Percentiles rank a stretch among this genome's conserved stretches.
phyloP scores from a whole-genome alignment of 2,888 invertebrate species.

The Morpho achilles region DNA sequence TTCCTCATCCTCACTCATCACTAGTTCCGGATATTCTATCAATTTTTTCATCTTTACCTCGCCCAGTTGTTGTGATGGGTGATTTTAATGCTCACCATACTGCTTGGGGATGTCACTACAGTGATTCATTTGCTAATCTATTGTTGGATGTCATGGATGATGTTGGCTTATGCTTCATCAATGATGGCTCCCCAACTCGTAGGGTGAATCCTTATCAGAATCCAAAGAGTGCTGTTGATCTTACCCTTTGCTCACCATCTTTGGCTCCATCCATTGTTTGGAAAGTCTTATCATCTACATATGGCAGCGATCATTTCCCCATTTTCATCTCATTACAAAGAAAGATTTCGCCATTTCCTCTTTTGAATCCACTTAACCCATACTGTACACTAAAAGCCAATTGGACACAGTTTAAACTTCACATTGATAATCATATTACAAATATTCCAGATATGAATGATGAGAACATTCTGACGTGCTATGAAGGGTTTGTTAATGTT shows the following conservation, averaged over 20 bases:
- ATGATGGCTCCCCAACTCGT: slow-evolving; percentile 29
- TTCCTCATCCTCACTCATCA: slow-evolving; percentile 20
- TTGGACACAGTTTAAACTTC: too few species aligned
- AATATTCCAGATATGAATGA: too few species aligned
- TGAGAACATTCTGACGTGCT: too few species aligned
- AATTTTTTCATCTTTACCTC: too few species aligned
- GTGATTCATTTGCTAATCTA: slow-evolving; percentile 6
- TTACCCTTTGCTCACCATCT: slow-evolving; percentile 22
- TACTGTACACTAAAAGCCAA: too few species aligned
- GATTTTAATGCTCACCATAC: slow-evolving; percentile 22
- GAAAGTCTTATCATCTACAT: background rate
- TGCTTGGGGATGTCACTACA: slow-evolving; percentile 21
- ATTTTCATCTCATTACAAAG: too few species aligned
- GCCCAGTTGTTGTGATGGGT: too few species aligned
- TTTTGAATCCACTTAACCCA: background rate
- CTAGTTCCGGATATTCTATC: slow-evolving; percentile 7
- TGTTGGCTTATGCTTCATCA: slow-evolving; percentile 23
- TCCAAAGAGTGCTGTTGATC: slow-evolving; percentile 29
- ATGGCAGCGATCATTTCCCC: background rate
- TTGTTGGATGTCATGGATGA: slow-evolving; percentile 26
- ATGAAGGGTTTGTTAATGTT: too few species aligned
- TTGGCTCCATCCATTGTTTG: background rate
- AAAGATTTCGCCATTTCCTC: slow-evolving; percentile 2
- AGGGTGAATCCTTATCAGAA: slow-evolving; percentile 19
- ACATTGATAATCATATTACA: too few species aligned